Conservation (phyloP, 2,113 vertebrate species). For the Falcunculus frontatus region DNA sequence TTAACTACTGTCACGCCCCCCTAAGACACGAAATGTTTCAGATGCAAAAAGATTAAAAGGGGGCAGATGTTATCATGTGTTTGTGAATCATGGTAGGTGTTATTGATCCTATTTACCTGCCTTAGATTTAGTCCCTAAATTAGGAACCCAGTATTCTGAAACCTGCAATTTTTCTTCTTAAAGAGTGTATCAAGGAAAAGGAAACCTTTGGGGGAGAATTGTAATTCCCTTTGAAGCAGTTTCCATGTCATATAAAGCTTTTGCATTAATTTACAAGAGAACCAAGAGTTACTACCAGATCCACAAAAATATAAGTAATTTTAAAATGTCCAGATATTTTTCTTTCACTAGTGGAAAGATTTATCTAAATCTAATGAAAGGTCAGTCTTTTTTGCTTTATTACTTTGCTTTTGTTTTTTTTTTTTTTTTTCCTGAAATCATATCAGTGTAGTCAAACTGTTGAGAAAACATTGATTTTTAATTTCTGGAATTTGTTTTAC, state of each 20-base stretch:
- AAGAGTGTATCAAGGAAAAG: not conserved
- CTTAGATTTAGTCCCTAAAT: not conserved
- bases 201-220: not conserved
- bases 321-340: not conserved
- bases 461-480: not conserved
- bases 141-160: not conserved
- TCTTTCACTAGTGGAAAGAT: fast-evolving
- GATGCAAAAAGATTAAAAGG: not conserved
- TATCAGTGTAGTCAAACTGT: not conserved
- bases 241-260: not conserved
- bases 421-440: not conserved
- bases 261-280: not conserved
- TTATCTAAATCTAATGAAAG: not conserved
- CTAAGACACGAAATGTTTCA: not conserved
- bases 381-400: not conserved
- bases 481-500: not conserved
- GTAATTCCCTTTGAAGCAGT: not conserved
- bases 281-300: not conserved
- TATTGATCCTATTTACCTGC: not conserved
- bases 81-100: not conserved
- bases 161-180: not conserved
- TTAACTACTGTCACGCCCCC: not conserved
- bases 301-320: not conserved
- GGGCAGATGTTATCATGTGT: not conserved
- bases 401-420: fast-evolving